Base-by-base conservation (phyloP, 2,888 invertebrate genomes). In the Hydrotaea cyrtoneurina region DNA sequence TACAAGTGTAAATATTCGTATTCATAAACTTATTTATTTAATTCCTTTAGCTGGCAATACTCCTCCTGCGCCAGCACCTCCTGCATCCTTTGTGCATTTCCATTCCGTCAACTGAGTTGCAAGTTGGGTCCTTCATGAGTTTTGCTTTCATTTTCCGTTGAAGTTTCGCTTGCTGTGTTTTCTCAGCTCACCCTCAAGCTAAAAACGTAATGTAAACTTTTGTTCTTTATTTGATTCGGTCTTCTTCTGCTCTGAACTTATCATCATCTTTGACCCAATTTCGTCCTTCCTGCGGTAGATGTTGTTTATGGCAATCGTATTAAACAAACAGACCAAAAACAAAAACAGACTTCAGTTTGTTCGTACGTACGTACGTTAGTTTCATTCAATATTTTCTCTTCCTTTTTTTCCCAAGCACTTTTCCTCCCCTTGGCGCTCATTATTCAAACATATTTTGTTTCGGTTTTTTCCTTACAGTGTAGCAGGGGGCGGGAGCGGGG, bases 191-290 rank as follows among this genome's bases (percentile, higher is more conserved):
- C 31, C 31, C 59, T 43, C 31, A 55, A 21, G 75, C 69, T 31
- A 75, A 77, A 73, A 71, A 69, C 31, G 55, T 31, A 19, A 66
- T 39, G 39, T 53, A n/a, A 31, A 71, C 43, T 46, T 78, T 50
- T 13, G 36, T 57, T 26, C 7, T 31, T n/a, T 59, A 7, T n/a
- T 31, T 59, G 4, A 11, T 69, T 1, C 7, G n/a, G 17, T 17
- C 57, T 17, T 50, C 66, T 74, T 72, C 75, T 39, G 46, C 75
- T n/a, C 31, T 31, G 79, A 83, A 79, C 79, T 83, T 83, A 83
- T 83, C 82, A 82, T 78, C 83, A 83, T 83, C 76, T 83, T 76
- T 83, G 83, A 83, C 83, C 83, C 72, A 83, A 64, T 83, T 83
- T 82, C 69, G 15, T 31, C 57, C 13, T 55, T 62, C 31, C 55